These are phyloP conservation scores for Acanthosepion esculentum DNA, from an alignment of 2,888 invertebrate species.

Conservation along the genomic window DNA sequence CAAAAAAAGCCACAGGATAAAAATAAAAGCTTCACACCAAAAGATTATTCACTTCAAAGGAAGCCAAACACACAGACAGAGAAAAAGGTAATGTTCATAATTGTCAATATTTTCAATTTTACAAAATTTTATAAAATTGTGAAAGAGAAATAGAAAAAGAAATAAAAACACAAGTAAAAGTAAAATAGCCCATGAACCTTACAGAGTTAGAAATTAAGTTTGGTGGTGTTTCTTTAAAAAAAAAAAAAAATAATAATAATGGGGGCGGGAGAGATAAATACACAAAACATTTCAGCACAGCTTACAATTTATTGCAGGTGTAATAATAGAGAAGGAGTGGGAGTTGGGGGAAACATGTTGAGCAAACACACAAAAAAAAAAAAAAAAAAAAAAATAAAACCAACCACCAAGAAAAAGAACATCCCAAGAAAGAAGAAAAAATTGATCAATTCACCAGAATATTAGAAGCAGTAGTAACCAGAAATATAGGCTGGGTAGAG, in stretches of 20 bases:
- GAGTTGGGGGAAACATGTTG: not conserved
- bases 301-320: not conserved
- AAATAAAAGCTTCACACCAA: not conserved
- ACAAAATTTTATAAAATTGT: not conserved
- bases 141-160: not conserved
- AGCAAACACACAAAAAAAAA: not conserved
- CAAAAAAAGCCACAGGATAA: not conserved
- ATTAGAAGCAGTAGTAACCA: constrained; percentile 33
- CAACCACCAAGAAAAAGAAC: not conserved
- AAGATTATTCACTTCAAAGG: not conserved
- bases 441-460: constrained; percentile 9
- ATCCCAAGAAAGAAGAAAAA: not conserved
- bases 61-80: not conserved
- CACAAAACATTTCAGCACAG: not conserved
- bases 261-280: not conserved
- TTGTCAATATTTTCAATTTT: no score
- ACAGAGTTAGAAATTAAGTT: not conserved
- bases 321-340: not conserved
- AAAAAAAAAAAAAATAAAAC: not conserved
- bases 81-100: no score
- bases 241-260: no score
- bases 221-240: not conserved
- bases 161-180: not conserved
- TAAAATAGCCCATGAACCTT: not conserved
- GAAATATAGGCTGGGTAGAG: constrained; percentile 4